Conservation (phyloP, 2,113 vertebrate species). For the Phoxinus phoxinus region DNA sequence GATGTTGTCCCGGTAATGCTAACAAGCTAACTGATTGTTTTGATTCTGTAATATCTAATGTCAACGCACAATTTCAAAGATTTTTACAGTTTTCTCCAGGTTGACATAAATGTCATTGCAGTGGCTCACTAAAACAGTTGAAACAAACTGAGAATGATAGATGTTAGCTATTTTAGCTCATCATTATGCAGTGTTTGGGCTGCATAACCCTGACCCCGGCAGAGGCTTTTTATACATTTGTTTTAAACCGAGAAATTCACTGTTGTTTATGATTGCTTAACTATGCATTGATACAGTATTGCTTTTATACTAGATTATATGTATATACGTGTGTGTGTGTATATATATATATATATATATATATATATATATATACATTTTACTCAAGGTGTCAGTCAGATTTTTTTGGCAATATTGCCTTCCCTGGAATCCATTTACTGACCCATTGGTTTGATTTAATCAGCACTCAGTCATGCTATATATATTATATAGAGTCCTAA, state of each 20-base stretch:
- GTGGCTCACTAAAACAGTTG: neutral
- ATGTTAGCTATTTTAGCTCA: neutral
- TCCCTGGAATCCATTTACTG: neutral
- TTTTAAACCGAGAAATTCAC: neutral
- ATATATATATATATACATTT: too few relatives aligned
- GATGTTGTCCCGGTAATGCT: slow-evolving; percentile 4
- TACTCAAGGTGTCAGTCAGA: neutral
- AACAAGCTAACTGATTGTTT: slow-evolving; percentile 41
- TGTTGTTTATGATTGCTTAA: neutral
- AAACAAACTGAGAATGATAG: neutral
- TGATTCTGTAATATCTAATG: neutral
- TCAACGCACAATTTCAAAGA: neutral
- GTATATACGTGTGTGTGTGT: too few relatives aligned
- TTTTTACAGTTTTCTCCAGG: neutral
- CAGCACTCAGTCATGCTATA: neutral
- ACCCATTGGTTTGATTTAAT: slow-evolving; percentile 31
- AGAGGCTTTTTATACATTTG: neutral
- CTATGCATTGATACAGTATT: neutral
- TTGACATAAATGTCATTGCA: neutral
- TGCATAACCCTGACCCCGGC: neutral
- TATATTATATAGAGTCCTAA: too few relatives aligned
- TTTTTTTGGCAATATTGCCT: neutral
- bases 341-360: too few relatives aligned
- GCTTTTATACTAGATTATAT: neutral
- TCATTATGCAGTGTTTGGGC: neutral